These are phyloP conservation scores for Coremacera marginata DNA, from an alignment of 2,888 invertebrate species.

Conservation along the genomic window DNA sequence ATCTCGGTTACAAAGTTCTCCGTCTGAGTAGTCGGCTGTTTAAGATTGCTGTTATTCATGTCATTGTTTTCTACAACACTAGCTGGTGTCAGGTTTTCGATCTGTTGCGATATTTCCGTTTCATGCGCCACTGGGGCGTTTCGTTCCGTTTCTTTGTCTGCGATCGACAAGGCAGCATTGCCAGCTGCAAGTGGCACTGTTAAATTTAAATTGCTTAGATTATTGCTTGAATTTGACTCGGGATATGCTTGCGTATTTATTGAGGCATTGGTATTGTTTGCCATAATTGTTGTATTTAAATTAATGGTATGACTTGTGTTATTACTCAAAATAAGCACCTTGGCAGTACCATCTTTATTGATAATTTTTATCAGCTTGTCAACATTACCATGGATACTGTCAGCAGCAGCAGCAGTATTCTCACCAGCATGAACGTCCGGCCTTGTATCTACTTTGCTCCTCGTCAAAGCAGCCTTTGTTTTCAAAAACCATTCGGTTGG, in stretches of 20 bases:
- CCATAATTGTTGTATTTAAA: not conserved
- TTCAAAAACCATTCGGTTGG: slow-evolving; percentile 68
- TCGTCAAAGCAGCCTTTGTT: slow-evolving; percentile 62
- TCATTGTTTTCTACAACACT: not conserved
- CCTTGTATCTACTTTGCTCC: slow-evolving; percentile 42
- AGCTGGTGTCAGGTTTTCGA: not conserved
- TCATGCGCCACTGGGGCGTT: not conserved
- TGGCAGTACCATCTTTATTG: slow-evolving; percentile 53
- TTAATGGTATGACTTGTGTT: not conserved
- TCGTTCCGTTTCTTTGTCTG: not conserved
- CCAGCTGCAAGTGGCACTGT: not conserved
- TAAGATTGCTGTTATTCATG: not conserved
- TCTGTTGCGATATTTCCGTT: not conserved
- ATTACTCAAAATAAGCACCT: not conserved
- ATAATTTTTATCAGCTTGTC: slow-evolving; percentile 60
- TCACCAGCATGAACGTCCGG: not conserved
- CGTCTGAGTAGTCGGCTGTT: not conserved
- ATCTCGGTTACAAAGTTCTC: slow-evolving; percentile 48
- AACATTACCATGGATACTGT: slow-evolving; percentile 44
- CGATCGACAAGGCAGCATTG: not conserved
- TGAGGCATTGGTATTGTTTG: not conserved
- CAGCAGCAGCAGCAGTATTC: not conserved
- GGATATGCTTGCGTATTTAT: slow-evolving; percentile 23
- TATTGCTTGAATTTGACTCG: slow-evolving; percentile 13
- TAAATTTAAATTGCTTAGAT: not conserved